Evolutionary conservation across 2,888 invertebrate genomes (phyloP), one percentile per base, ranked within the genome.

Genomic region (Liopterus haemorrhoidalis): DNA sequence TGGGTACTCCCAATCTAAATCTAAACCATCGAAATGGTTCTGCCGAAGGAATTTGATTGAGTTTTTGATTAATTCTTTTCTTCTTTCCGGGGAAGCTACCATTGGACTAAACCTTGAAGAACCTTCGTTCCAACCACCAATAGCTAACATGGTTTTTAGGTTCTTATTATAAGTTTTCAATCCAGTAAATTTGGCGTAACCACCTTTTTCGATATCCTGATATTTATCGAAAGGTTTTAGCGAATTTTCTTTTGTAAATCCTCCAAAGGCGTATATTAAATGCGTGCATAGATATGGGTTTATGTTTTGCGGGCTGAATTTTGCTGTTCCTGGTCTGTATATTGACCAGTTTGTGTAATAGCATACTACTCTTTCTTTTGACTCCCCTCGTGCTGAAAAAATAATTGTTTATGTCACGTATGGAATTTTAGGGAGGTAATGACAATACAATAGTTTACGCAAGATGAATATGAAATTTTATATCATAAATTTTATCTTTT

Each of bases 331-430:
- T 2, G 90, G 91, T 50, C 91, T 75, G 68, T 91, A 91, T 28
- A 91, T 87, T 53, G 90, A 90, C 92, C 92, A 92, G 70, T 91
- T 91, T 31, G 91, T 91, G 73, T 91, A 91, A 69, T 92, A 92
- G 63, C 91, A 92, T 42, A 92, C 90, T 58, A 92, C 82, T 55
- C 85, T n/a, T n/a, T n/a, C n/a, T n/a, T n/a, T n/a, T n/a, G n/a
- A n/a, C n/a, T n/a, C n/a, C n/a, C n/a, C n/a, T n/a, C n/a, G n/a
- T n/a, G n/a, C n/a, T n/a, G n/a, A n/a, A n/a, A n/a, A n/a, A n/a
- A n/a, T n/a, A n/a, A n/a, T n/a, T n/a, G n/a, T n/a, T n/a, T n/a
- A n/a, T n/a, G n/a, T n/a, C n/a, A n/a, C n/a, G n/a, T n/a, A n/a
- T n/a, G n/a, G n/a, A n/a, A n/a, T n/a, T n/a, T n/a, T n/a, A n/a